These are phyloP conservation scores for Phylloscopus collybita DNA, from an alignment of 2,797 vertebrate genomes.

Conservation along the genomic window DNA sequence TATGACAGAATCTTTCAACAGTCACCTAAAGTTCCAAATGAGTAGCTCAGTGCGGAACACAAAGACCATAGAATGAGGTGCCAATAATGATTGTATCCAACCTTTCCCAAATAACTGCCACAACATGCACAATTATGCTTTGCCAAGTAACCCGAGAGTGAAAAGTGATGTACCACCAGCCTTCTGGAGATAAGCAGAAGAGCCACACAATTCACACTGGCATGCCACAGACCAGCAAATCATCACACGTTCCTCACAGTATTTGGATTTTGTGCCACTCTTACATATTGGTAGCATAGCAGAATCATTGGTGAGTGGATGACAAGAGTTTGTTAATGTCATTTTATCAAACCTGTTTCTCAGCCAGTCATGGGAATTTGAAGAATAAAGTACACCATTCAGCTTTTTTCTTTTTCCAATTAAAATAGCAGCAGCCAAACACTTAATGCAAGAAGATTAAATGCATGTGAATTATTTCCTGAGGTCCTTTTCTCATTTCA, in stretches of 20 bases:
- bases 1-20: constrained; percentile 50
- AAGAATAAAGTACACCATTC: not conserved
- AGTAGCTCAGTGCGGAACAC: constrained; percentile 2
- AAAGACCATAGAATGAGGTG: not conserved
- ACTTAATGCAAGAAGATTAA: not conserved
- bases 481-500: constrained; percentile 37
- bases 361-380: not conserved
- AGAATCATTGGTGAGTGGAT: not conserved
- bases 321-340: not conserved
- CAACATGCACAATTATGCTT: not conserved
- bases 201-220: not conserved
- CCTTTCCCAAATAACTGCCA: not conserved
- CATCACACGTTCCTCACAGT: not conserved
- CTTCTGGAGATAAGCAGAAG: not conserved
- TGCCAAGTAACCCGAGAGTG: not conserved
- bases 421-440: constrained; percentile 1
- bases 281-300: not conserved
- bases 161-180: not conserved
- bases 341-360: not conserved
- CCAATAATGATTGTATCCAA: not conserved
- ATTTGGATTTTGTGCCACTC: not conserved
- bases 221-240: not conserved
- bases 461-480: constrained; percentile 16
- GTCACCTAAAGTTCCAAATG: not conserved
- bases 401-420: not conserved